Base-by-base conservation (phyloP, 2,888 invertebrate genomes). In the Sarcophaga caerulescens region DNA sequence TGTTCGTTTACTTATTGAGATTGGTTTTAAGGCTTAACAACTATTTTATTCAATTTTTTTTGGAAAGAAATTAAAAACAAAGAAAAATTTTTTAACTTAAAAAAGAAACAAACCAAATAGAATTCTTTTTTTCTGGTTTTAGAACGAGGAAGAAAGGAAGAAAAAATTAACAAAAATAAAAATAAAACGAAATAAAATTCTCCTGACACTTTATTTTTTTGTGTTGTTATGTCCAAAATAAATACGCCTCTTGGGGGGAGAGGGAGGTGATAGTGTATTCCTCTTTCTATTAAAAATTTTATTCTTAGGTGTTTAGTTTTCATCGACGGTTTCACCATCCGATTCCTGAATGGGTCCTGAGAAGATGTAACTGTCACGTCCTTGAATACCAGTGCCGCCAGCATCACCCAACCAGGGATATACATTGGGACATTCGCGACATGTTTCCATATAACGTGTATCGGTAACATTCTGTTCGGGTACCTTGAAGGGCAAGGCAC, bases 341-440 rank as follows among this genome's bases (percentile, higher is more conserved):
- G 78, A 62, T 14, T 86, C 89, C 23, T 71, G 81, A 6, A 45
- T 35, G 59, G 89, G 80, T 68, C 88, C 90, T 66, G 89, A 89
- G 86, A 91, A 92, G 69, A 92, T 92, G 92, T 97, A 97, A 92
- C 96, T 96, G 91, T 97, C 97, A 89, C 95, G 96, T 68, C 96
- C 96, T 47, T 95, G 94, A 88, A 96, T 95, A 14, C 97, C 97
- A 35, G 96, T 96, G 78, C 97, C 97, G 89, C 95, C 96, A 2
- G 97, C 96, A 93, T 98, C 97, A 44, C 97, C 97, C 87, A 98
- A 93, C 98, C 98, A 98, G 3, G 98, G 98, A 93, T 97, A 96
- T 93, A 95, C 95, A 87, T 96, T 96, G 19, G 98, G 98, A 91
- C 98, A 98, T 85, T 97, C 97, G 84, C 94, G 94, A 92, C 98